A percentile compares a stretch with the other conserved stretches of the same genome.
Evolutionary conservation across 2,888 invertebrate species (phyloP).

Genomic region (Dryadula phaetusa): DNA sequence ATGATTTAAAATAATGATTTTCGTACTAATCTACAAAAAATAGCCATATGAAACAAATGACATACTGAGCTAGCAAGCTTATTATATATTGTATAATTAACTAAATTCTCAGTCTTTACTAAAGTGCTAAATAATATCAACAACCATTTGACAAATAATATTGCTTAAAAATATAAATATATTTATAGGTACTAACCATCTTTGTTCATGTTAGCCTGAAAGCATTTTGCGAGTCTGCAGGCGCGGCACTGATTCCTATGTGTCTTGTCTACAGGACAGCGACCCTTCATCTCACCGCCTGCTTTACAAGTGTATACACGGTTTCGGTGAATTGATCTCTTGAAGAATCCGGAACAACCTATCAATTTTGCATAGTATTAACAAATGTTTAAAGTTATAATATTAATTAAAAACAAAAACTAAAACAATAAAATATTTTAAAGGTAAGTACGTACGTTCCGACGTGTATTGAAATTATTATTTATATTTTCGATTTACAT

Average conservation of each 20-base stretch:
- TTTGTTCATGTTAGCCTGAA: slow-evolving; percentile 98
- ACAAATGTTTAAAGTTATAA: neutral
- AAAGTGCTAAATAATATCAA: no score
- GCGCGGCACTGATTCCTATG: slow-evolving; percentile 98
- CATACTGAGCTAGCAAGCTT: no score
- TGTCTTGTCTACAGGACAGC: slow-evolving; percentile 98
- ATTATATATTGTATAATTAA: no score
- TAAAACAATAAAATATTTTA: no score
- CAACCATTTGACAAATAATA: no score
- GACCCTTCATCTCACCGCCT: slow-evolving; percentile 95
- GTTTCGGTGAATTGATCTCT: slow-evolving; percentile 97
- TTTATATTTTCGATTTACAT: no score
- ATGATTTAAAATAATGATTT: no score
- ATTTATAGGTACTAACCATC: slow-evolving; percentile 90
- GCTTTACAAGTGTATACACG: slow-evolving; percentile 98
- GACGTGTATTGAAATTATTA: no score
- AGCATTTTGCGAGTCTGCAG: slow-evolving; percentile 97
- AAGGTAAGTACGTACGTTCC: no score
- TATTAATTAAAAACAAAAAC: neutral
- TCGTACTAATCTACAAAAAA: no score
- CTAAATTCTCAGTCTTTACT: no score
- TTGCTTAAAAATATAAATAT: neutral
- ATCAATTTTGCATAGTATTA: slow-evolving; percentile 40
- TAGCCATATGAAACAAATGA: no score
- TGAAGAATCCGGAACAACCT: slow-evolving; percentile 98